Evolutionary conservation across 2,888 invertebrate species (phyloP).

Genomic region (Cheilosia vulpina): DNA sequence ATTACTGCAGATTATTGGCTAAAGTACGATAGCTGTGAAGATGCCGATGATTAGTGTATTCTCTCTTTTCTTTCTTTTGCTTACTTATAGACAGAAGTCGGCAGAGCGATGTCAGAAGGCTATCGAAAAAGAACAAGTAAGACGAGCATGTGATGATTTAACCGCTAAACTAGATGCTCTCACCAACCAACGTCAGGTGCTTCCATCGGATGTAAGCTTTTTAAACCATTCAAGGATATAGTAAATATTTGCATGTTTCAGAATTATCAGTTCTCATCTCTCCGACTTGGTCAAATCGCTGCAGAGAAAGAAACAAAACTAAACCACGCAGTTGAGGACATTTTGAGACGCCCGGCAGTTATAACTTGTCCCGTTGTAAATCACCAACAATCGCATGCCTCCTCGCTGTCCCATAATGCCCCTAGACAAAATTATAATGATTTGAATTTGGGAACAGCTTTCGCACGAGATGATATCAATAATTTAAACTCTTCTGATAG

Average conservation of each 20-base stretch:
- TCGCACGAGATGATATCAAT: conserved; percentile 11
- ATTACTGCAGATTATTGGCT: too few species aligned
- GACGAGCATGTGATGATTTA: conserved; percentile 84
- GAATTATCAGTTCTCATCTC: conserved; percentile 83
- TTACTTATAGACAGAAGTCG: conserved; percentile 78
- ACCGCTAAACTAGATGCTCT: conserved; percentile 84
- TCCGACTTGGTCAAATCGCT: conserved; percentile 83
- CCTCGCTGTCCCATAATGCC: neutral
- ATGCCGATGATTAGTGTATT: too few species aligned
- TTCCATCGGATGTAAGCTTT: conserved; percentile 79
- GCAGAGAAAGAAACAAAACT: conserved; percentile 84
- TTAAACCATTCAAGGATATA: neutral
- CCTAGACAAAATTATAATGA: neutral
- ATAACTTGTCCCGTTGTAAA: conserved; percentile 81
- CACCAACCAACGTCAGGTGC: conserved; percentile 79
- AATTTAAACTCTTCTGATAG: conserved; percentile 79
- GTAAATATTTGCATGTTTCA: conserved; percentile 50
- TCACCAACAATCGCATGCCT: conserved; percentile 11
- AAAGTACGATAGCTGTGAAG: too few species aligned
- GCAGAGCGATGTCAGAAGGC: conserved; percentile 84
- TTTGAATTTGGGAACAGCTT: conserved; percentile 35
- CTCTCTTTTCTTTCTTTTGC: too few species aligned
- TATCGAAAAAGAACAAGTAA: conserved; percentile 84
- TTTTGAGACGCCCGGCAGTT: conserved; percentile 80
- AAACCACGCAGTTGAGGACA: conserved; percentile 84